phyloP scores from a whole-genome alignment of 1,140 invertebrate genomes.

The Ridgeia piscesae region DNA sequence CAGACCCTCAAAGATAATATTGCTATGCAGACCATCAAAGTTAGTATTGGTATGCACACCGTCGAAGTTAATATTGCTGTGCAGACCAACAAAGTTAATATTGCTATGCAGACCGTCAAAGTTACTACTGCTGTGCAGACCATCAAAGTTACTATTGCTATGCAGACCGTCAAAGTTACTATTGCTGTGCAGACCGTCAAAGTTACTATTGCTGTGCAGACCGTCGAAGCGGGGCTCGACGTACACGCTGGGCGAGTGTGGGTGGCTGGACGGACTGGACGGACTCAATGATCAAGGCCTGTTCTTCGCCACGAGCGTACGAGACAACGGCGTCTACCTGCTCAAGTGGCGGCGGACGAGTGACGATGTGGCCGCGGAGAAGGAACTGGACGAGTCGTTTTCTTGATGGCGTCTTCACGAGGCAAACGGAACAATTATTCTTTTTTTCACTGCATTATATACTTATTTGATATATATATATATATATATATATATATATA shows the following conservation, averaged over 20 bases:
- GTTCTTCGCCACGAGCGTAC: slow-evolving; percentile 36
- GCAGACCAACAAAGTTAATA: neutral
- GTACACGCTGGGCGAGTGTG: slow-evolving; percentile 32
- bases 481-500: too few species aligned
- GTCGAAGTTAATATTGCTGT: neutral
- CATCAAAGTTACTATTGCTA: neutral
- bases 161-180: neutral
- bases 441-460: too few species aligned
- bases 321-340: slow-evolving; percentile 34
- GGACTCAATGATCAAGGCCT: slow-evolving; percentile 32
- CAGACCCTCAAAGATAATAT: too few species aligned
- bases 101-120: neutral
- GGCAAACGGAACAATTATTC: neutral
- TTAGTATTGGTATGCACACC: neutral
- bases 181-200: neutral
- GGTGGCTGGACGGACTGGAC: slow-evolving; percentile 40
- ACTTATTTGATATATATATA: too few species aligned
- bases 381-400: neutral
- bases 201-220: slow-evolving; percentile 24
- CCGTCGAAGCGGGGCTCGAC: slow-evolving; percentile 36
- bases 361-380: neutral
- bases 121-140: neutral
- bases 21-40: neutral
- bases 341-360: slow-evolving; percentile 35
- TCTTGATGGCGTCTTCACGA: neutral